Conservation (phyloP, 1,140 invertebrate genomes). For the Bradynema listronoti region DNA sequence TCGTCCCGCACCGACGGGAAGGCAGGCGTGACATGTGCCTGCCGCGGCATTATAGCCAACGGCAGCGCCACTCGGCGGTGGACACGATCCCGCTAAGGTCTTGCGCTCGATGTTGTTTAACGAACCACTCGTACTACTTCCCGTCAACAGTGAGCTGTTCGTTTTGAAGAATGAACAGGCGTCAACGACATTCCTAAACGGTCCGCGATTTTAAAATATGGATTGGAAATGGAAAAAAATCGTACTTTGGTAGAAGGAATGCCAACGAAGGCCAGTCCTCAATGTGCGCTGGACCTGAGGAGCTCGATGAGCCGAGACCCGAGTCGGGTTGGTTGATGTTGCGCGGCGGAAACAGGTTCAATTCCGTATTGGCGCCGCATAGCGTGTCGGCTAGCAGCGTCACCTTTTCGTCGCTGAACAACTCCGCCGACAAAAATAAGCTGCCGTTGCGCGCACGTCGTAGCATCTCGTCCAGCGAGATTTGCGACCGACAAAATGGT, state of each 20-base stretch:
- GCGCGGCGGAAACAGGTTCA: background rate
- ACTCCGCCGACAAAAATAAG: background rate
- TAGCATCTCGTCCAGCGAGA: conserved; percentile 35
- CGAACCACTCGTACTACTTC: conserved; percentile 7
- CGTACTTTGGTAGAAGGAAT: conserved; percentile 53
- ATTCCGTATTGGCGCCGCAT: conserved; percentile 1
- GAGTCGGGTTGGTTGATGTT: conserved; percentile 41
- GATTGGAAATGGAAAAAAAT: conserved; percentile 1
- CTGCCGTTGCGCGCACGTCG: conserved; percentile 11
- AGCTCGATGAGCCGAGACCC: conserved; percentile 47
- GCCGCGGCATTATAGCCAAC: conserved; percentile 8
- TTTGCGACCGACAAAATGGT: conserved; percentile 27
- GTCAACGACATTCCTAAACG: conserved; percentile 54
- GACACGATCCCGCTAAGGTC: background rate
- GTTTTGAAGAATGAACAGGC: conserved; percentile 57
- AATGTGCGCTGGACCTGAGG: conserved; percentile 47
- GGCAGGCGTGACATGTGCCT: conserved; percentile 38
- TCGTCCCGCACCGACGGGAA: conserved; percentile 23
- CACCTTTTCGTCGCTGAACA: conserved; percentile 4
- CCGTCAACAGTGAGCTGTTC: conserved; percentile 42
- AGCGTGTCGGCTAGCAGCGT: conserved; percentile 18
- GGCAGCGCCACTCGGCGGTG: conserved; percentile 12
- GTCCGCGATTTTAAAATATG: background rate
- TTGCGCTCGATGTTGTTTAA: conserved; percentile 40
- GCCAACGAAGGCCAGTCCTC: conserved; percentile 55